Base-by-base conservation (phyloP, 1,140 invertebrate species). In the Zaprionus tsacasi region DNA sequence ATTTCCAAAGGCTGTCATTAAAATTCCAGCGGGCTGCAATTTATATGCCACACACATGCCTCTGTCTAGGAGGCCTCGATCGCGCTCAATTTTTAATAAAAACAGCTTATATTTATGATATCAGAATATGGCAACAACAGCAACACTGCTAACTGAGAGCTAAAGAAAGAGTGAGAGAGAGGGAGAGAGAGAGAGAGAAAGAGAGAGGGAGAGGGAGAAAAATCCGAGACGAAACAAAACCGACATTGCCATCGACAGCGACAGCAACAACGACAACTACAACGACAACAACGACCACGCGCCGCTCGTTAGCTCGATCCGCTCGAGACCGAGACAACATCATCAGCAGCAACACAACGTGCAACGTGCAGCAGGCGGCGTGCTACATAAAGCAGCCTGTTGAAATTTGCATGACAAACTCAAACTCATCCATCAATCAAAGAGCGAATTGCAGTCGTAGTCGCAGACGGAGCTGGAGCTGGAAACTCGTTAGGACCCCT, bases 1-100 rank as follows among this genome's bases (percentile, higher is more conserved):
- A 88, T 88, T 88, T 88, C 81, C 85, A 88, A 89, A 88, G 85
- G 85, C 85, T 88, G 85, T 88, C 85, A 88, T 88, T 88, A 88
- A 88, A 88, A 88, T 88, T 88, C 85, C 85, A 88, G 67, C 81
- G 81, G 74, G 79, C 79, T 85, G 85, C 85, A 88, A 88, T 88
- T 88, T 89, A 89, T 89, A 81, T 85, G 85, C 85, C 85, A 89
- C 85, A 88, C 85, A 88, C 85, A 88, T 81, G 85, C 83, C 69
- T 76, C 63, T 65, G 40, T 35, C 15, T 13, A 50, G n/a, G 40
- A 45, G 40, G 71, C 82, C 70, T 77, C 57, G 56, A 15, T 76
- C 77, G 45, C 45, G 45, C 17, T 45, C 85, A 85, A 81, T 89
- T 88, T 88, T 88, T 89, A 88, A 88, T 88, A 88, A 89, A 89